These are phyloP conservation scores for Meandrina meandrites DNA, from an alignment of 92 coral and sea anemone genomes.

Conservation along the genomic window DNA sequence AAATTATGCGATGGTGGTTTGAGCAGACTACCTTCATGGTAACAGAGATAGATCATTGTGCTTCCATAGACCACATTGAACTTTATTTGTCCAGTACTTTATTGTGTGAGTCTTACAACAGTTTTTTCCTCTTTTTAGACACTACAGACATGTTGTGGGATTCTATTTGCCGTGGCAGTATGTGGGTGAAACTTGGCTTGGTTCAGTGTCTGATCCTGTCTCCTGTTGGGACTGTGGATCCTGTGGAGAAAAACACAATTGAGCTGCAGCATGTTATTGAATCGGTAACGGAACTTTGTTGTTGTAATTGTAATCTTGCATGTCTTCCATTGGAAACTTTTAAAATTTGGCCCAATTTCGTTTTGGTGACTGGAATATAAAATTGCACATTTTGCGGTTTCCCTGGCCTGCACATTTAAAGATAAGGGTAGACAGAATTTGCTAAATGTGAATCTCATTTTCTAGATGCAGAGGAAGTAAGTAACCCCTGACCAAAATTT, in stretches of 20 bases:
- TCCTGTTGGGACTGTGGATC: constrained; percentile 97
- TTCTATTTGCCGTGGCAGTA: constrained; percentile 53
- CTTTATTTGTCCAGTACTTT: not conserved
- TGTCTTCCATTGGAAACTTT: not conserved
- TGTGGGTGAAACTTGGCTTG: constrained; percentile 86
- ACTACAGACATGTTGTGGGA: not conserved
- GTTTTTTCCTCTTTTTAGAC: not conserved
- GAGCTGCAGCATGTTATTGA: constrained; percentile 67
- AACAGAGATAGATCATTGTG: not conserved
- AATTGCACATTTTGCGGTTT: not conserved
- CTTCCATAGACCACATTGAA: not conserved
- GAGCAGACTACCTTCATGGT: not conserved
- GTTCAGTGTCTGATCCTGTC: constrained; percentile 65
- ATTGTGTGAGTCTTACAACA: not conserved
- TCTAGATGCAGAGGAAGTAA: no score
- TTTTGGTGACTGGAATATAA: not conserved
- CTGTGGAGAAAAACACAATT: constrained; percentile 76
- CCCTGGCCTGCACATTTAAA: not conserved
- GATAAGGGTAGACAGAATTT: not conserved
- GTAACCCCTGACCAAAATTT: no score
- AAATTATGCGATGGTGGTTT: not conserved
- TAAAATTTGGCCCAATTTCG: not conserved
- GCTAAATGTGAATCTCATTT: no score
- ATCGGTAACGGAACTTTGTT: constrained; percentile 60
- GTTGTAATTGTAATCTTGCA: no score